Conservation (phyloP, 1,140 invertebrate genomes). For the Lanistes nyassanus region DNA sequence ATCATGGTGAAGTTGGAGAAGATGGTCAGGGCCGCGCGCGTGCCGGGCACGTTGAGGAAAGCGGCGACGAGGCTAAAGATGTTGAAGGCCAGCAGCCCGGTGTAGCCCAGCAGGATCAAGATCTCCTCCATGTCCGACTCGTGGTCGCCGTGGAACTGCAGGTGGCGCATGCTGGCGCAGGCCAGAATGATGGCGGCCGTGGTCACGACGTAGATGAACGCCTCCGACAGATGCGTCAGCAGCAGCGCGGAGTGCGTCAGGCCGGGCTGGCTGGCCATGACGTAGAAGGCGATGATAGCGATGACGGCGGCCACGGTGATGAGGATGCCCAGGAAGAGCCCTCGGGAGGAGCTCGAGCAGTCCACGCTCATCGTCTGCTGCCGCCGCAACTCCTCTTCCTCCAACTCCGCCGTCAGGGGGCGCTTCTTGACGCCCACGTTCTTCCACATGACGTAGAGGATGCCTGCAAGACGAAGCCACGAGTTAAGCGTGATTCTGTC, state of each 20-base stretch:
- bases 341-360: conserved; percentile 89
- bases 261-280: conserved; percentile 62
- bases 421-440: conserved; percentile 43
- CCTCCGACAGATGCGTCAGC: conserved; percentile 42
- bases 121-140: conserved; percentile 77
- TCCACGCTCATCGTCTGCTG: conserved; percentile 43
- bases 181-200: conserved; percentile 43
- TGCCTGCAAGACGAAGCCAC: conserved; percentile 70
- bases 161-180: conserved; percentile 78
- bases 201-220: conserved; percentile 45
- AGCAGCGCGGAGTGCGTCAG: conserved; percentile 29
- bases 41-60: conserved; percentile 71
- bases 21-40: conserved; percentile 34
- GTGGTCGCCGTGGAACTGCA: conserved; percentile 77
- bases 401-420: conserved; percentile 16
- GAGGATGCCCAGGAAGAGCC: conserved; percentile 89
- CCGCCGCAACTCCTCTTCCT: conserved; percentile 22
- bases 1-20: conserved; percentile 71
- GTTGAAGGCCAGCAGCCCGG: conserved; percentile 91
- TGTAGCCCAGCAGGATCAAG: conserved; percentile 87
- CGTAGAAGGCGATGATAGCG: conserved; percentile 92
- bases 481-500: too few relatives aligned
- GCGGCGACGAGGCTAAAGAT: conserved; percentile 93
- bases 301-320: conserved; percentile 88
- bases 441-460: conserved; percentile 92